These are phyloP conservation scores for human (Homo sapiens) DNA, from an alignment of 2,113 vertebrate species.

Conservation along the genomic window GRCh38 chr5:29592001-29592500, in stretches of 20 bases:
- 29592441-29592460: background rate
- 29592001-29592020: background rate
- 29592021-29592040: background rate
- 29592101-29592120: background rate
- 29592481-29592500: background rate
- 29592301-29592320: background rate
- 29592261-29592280: background rate
- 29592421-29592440: background rate
- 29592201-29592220: background rate
- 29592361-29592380: background rate
- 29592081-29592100: background rate
- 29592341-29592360: background rate
- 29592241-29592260: background rate
- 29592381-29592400: background rate
- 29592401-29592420: background rate
- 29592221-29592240: background rate
- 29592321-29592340: background rate
- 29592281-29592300: background rate
- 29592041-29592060: background rate
- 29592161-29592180: background rate
- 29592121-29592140: background rate
- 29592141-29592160: background rate
- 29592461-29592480: background rate
- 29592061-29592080: background rate
- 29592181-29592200: background rate